Percentiles rank a stretch among this genome's conserved stretches.
Evolutionary conservation across 2,797 vertebrate species (phyloP).

Genomic region (Chromis chromis): DNA sequence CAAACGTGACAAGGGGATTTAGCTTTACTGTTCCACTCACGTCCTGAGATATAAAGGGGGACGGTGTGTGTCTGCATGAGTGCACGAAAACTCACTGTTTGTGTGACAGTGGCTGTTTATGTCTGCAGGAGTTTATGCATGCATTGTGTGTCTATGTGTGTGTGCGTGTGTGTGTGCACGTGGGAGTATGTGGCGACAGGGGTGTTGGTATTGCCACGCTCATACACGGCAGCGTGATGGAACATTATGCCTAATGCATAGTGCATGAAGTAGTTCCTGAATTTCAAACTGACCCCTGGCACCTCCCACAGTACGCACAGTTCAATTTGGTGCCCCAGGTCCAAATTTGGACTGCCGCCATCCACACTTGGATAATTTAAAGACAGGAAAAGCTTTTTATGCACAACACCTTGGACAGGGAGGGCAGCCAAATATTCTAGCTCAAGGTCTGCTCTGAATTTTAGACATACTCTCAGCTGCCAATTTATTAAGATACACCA

Average conservation of each 20-base stretch:
- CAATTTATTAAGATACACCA: conserved; percentile 39
- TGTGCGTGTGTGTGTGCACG: neutral
- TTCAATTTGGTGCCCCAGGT: conserved; percentile 61
- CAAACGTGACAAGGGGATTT: conserved; percentile 75
- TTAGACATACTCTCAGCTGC: conserved; percentile 23
- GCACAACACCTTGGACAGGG: conserved; percentile 49
- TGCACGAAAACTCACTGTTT: conserved; percentile 39
- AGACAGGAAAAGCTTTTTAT: conserved; percentile 67
- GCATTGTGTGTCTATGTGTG: neutral
- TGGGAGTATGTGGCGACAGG: conserved; percentile 9
- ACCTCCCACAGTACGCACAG: conserved; percentile 57
- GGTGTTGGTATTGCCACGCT: conserved; percentile 41
- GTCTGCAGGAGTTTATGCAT: conserved; percentile 21
- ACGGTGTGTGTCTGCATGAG: conserved; percentile 46
- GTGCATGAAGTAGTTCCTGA: conserved; percentile 66
- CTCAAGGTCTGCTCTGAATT: conserved; percentile 56
- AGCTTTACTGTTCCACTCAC: conserved; percentile 73
- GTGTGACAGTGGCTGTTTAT: conserved; percentile 36
- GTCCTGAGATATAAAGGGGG: conserved; percentile 62
- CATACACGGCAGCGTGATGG: conserved; percentile 38
- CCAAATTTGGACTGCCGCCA: conserved; percentile 65
- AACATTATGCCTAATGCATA: conserved; percentile 72
- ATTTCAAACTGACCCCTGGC: conserved; percentile 71
- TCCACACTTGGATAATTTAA: conserved; percentile 72
- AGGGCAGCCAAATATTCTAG: conserved; percentile 61